These are phyloP conservation scores for Beris chalybata DNA, from an alignment of 2,888 invertebrate genomes.

Conservation along the genomic window DNA sequence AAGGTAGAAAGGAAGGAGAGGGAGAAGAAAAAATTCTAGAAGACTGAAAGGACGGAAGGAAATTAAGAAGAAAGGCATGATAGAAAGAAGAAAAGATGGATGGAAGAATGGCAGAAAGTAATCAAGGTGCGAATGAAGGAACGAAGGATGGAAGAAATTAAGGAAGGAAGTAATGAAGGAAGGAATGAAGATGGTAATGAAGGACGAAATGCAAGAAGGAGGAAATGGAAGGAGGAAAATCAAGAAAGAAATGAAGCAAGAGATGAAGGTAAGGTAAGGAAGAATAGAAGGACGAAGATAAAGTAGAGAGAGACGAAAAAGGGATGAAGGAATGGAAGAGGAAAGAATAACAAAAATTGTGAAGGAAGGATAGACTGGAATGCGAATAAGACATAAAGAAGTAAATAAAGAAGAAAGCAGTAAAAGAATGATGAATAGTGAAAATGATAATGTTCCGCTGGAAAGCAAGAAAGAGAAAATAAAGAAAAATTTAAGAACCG, in stretches of 20 bases:
- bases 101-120: background rate
- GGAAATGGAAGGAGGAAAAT: background rate
- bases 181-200: background rate
- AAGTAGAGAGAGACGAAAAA: background rate
- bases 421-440: background rate
- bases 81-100: background rate
- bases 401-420: background rate
- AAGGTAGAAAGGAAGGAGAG: slow-evolving; percentile 1
- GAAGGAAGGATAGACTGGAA: background rate
- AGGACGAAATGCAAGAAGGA: background rate
- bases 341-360: background rate
- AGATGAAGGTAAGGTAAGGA: background rate
- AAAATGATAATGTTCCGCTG: background rate
- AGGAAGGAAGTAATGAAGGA: background rate
- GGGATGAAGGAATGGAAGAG: background rate
- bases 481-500: background rate
- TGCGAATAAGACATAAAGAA: background rate
- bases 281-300: background rate
- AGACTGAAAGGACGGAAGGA: background rate
- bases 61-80: background rate
- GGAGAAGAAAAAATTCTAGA: background rate
- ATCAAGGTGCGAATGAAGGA: background rate
- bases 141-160: background rate
- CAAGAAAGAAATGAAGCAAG: background rate
- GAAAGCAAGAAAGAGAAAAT: slow-evolving; percentile 8